phyloP scores from a whole-genome alignment of 2,113 vertebrate genomes.

The Puffinus mauretanicus region DNA sequence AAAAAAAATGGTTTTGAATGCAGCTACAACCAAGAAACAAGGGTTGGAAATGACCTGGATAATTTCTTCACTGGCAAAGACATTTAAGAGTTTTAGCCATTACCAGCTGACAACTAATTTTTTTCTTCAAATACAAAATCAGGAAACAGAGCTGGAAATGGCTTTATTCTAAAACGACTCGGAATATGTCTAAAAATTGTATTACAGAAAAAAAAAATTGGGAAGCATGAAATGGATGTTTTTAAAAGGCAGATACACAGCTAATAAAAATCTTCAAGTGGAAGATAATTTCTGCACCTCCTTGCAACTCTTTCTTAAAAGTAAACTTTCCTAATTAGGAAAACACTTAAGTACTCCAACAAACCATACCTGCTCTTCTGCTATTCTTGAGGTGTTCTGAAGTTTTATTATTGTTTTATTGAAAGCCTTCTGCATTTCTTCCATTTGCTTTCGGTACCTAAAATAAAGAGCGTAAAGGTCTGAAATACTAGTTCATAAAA shows the following conservation, averaged over 20 bases:
- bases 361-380: conserved; percentile 90
- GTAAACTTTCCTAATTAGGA: background rate
- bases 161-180: background rate
- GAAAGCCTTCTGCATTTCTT: conserved; percentile 99
- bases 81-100: background rate
- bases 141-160: background rate
- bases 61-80: background rate
- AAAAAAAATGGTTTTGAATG: background rate
- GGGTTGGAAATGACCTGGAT: background rate
- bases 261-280: background rate
- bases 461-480: background rate
- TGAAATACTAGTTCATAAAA: background rate
- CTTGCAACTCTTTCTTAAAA: background rate
- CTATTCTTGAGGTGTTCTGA: conserved; percentile 96
- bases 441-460: conserved; percentile 99
- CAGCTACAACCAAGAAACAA: background rate
- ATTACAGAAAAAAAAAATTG: background rate
- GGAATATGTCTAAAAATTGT: background rate
- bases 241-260: background rate
- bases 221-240: background rate
- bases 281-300: background rate
- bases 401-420: conserved; percentile 99
- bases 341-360: background rate
- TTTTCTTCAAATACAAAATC: background rate
- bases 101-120: background rate